Base-by-base conservation (phyloP, 2,113 vertebrate genomes). In the Podarcis cretensis region DNA sequence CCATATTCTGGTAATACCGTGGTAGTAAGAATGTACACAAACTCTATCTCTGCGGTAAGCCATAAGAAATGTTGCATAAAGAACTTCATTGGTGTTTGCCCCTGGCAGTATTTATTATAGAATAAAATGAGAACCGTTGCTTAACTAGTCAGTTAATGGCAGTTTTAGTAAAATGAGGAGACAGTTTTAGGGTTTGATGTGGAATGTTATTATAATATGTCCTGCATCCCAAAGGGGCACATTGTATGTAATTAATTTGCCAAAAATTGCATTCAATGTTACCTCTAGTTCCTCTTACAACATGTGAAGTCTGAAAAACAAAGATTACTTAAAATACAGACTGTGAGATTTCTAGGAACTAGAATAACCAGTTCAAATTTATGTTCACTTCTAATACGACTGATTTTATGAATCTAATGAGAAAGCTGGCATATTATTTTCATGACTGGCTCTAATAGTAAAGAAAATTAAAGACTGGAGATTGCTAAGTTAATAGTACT, bases 21-120 rank as follows among this genome's bases (percentile, higher is more conserved):
- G 96, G 94, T 96, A 97, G 97, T 97, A 92, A 90, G 94, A 95
- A 96, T 96, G 94, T 96, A 94, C 89, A 96, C 97, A 97, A 96
- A 98, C 96, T 96, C 97, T 97, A 97, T 97, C 48, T 1, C 48
- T 54, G 48, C 9, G 10, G 48, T 1, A 54, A 54, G 48, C 48
- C 48, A 54, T 54, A 10, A 54, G 65, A 93, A 92, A 91, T 92
- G 93, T 92, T 86, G 7, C 75, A 90, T 80, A 59, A 30, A 71
- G 83, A 71, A 76, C 94, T 82, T 80, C 91, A 88, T 89, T 80
- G 27, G 81, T 71, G 91, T 88, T 92, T 73, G 71, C 90, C 86
- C 78, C 81, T 87, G 85, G 90, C 57, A 35, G 59, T 65, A 2
- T 78, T 88, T 86, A 92, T 82, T 71, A 37, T 37, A 59, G n/a